Percentiles rank a stretch among this genome's conserved stretches.
These are phyloP conservation scores for Bombus confusus DNA, from an alignment of 1,140 invertebrate species.

Conservation along the genomic window DNA sequence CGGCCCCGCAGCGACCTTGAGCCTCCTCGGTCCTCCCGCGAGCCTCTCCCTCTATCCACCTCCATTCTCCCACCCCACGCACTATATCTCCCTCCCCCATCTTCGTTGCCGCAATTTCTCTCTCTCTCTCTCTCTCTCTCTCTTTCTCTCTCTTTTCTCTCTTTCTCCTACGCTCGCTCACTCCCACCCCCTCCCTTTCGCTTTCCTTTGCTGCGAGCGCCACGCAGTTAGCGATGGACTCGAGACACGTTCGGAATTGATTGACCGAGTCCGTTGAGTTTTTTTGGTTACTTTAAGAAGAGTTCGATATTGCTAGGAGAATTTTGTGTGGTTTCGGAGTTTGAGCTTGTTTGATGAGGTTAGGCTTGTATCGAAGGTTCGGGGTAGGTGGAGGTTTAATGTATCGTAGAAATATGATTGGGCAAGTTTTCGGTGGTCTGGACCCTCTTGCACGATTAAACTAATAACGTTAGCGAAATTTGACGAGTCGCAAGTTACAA, in stretches of 20 bases:
- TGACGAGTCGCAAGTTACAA: no score
- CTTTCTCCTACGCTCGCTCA: conserved; percentile 36
- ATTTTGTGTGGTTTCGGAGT: background rate
- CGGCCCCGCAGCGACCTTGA: conserved; percentile 79
- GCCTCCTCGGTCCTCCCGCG: conserved; percentile 62
- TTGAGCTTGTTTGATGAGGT: background rate
- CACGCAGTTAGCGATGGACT: conserved; percentile 50
- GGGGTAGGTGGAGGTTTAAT: background rate
- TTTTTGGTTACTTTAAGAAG: background rate
- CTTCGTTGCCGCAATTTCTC: conserved; percentile 44
- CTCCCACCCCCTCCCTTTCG: conserved; percentile 38
- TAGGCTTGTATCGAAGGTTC: background rate
- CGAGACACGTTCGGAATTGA: background rate
- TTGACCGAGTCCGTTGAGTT: background rate
- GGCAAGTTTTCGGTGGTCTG: background rate
- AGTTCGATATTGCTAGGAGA: background rate
- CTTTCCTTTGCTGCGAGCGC: conserved; percentile 48
- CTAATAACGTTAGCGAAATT: no score
- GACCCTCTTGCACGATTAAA: no score
- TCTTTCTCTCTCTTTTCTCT: conserved; percentile 36
- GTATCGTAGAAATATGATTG: background rate
- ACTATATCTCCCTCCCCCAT: conserved; percentile 51
- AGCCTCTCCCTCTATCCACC: conserved; percentile 34
- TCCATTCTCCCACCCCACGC: conserved; percentile 26
- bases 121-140: conserved; percentile 40